Conservation (phyloP, 2,113 vertebrate genomes). For the Hippocampus guttulatus region DNA sequence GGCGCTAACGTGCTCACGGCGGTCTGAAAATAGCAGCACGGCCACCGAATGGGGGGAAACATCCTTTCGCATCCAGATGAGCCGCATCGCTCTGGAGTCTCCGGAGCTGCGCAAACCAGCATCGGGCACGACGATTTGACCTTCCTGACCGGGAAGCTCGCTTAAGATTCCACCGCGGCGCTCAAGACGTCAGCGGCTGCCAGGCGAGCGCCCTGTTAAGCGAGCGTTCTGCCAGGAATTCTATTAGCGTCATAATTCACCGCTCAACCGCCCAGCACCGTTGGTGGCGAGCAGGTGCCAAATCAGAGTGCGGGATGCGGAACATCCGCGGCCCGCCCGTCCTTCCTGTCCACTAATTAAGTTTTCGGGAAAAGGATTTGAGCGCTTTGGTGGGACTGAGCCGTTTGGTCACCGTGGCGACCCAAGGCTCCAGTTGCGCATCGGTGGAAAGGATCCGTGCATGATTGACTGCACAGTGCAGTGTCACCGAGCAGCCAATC, state of each 20-base stretch:
- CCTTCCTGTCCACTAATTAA: background rate
- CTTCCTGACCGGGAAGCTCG: background rate
- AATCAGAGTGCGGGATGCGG: background rate
- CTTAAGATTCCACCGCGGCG: background rate
- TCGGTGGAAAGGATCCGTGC: background rate
- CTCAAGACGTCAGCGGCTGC: no score
- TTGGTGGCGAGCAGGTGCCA: background rate
- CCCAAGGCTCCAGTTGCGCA: background rate
- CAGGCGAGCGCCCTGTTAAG: no score
- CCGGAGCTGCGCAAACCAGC: background rate
- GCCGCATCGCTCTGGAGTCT: background rate
- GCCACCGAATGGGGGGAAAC: background rate
- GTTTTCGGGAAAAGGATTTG: background rate
- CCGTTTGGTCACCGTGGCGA: background rate
- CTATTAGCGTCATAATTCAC: constrained; percentile 1
- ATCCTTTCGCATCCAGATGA: background rate
- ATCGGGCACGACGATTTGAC: background rate
- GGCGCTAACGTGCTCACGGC: background rate
- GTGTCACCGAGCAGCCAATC: no score
- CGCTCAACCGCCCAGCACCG: background rate
- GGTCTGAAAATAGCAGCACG: background rate
- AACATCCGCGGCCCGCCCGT: background rate
- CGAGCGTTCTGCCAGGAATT: background rate
- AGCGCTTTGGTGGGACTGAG: background rate
- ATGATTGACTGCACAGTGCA: no score